phyloP scores from a whole-genome alignment of 2,888 invertebrate species.

The Pelosia muscerda region DNA sequence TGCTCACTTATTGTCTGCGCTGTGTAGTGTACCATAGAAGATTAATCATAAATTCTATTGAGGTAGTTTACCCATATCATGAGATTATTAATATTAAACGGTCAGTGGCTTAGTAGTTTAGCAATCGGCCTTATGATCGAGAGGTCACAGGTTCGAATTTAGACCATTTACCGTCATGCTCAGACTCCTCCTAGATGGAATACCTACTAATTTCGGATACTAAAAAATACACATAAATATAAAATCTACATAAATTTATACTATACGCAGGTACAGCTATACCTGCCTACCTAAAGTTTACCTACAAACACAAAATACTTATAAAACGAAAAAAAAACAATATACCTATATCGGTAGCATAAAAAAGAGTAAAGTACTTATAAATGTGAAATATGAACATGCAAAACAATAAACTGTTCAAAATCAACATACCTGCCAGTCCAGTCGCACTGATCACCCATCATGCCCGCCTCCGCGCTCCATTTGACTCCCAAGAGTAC shows the following conservation, averaged over 20 bases:
- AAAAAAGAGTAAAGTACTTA: background rate
- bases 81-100: no score
- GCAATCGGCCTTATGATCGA: no score
- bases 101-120: no score
- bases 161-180: no score
- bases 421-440: slow-evolving; percentile 88
- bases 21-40: no score
- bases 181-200: background rate
- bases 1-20: no score
- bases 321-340: background rate
- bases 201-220: background rate
- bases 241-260: background rate
- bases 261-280: background rate
- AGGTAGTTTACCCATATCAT: no score
- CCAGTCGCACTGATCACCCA: slow-evolving; percentile 91
- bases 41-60: no score
- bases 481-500: slow-evolving; percentile 74
- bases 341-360: background rate
- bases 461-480: slow-evolving; percentile 84
- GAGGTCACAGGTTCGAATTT: no score
- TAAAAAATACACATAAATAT: background rate
- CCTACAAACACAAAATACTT: background rate
- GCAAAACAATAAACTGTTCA: slow-evolving; percentile 57
- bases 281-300: background rate
- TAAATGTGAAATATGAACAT: slow-evolving; percentile 44